Conservation (phyloP, 2,888 invertebrate genomes). For the Microplitis deprimator region DNA sequence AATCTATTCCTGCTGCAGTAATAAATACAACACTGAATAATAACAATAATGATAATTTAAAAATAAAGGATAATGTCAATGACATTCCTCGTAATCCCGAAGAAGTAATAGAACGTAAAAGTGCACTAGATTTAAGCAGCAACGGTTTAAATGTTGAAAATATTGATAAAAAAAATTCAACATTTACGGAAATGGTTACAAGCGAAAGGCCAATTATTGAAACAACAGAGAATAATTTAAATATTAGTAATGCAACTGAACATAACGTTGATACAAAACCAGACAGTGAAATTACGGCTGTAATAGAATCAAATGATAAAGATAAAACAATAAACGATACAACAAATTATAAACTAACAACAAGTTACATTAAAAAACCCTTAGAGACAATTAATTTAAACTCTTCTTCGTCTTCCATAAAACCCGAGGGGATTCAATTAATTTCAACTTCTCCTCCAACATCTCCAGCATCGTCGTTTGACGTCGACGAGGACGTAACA, state of each 20-base stretch:
- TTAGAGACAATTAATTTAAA: not conserved
- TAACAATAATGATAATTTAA: not conserved
- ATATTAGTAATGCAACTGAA: not conserved
- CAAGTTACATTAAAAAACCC: not conserved
- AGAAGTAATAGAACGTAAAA: constrained; percentile 34
- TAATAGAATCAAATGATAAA: not conserved
- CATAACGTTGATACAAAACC: not conserved
- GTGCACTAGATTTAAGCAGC: constrained; percentile 53
- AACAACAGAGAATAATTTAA: not conserved
- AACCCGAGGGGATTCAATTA: not conserved
- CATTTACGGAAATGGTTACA: constrained; percentile 8
- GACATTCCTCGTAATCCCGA: not conserved
- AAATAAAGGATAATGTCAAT: constrained; percentile 11
- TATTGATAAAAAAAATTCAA: constrained; percentile 34
- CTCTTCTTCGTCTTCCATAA: not conserved
- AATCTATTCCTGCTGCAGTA: not conserved
- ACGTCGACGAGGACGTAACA: not conserved
- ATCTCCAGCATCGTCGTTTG: not conserved
- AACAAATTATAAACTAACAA: not conserved
- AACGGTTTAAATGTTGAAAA: constrained; percentile 56
- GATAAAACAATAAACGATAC: constrained; percentile 37
- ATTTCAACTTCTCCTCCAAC: not conserved
- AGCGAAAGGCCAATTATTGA: not conserved
- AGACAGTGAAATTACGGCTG: not conserved
- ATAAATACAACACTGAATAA: not conserved